Evolutionary conservation across 1,140 invertebrate species (phyloP).

Genomic region (Physella acuta): DNA sequence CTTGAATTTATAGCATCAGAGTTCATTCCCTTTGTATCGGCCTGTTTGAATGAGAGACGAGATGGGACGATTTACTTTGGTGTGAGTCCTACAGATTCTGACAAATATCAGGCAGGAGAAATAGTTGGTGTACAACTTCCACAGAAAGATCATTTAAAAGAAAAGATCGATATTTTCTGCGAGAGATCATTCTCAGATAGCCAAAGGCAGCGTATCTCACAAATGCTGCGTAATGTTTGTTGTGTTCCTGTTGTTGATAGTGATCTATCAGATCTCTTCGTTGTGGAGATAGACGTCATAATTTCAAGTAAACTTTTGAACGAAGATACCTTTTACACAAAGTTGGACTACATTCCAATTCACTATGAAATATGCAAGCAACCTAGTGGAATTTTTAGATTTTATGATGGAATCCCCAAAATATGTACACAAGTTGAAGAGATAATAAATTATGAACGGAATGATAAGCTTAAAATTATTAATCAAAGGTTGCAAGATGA

Average conservation of each 20-base stretch:
- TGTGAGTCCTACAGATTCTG: slow-evolving; percentile 13
- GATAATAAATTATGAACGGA: not conserved
- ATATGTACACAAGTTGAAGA: not conserved
- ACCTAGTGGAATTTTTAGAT: not conserved
- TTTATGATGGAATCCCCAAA: slow-evolving; percentile 3
- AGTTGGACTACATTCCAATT: slow-evolving; percentile 12
- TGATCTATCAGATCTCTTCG: slow-evolving; percentile 20
- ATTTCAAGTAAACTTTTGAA: slow-evolving; percentile 14
- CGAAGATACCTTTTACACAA: slow-evolving; percentile 28
- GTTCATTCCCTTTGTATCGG: slow-evolving; percentile 28
- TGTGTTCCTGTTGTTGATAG: slow-evolving; percentile 31
- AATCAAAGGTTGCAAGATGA: not conserved
- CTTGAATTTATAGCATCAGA: slow-evolving; percentile 10
- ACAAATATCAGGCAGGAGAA: not conserved
- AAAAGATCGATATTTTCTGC: slow-evolving; percentile 7
- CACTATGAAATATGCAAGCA: not conserved
- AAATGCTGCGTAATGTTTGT: slow-evolving; percentile 22
- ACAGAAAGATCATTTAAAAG: slow-evolving; percentile 4
- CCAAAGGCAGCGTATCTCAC: slow-evolving; percentile 11
- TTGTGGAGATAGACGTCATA: slow-evolving; percentile 37
- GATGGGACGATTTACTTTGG: slow-evolving; percentile 36
- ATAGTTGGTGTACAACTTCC: slow-evolving; percentile 22
- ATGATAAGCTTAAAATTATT: not conserved
- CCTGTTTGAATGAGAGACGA: slow-evolving; percentile 31
- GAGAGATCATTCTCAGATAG: slow-evolving; percentile 21